Conservation (phyloP, 2,113 vertebrate species). For the Pogona vitticeps region DNA sequence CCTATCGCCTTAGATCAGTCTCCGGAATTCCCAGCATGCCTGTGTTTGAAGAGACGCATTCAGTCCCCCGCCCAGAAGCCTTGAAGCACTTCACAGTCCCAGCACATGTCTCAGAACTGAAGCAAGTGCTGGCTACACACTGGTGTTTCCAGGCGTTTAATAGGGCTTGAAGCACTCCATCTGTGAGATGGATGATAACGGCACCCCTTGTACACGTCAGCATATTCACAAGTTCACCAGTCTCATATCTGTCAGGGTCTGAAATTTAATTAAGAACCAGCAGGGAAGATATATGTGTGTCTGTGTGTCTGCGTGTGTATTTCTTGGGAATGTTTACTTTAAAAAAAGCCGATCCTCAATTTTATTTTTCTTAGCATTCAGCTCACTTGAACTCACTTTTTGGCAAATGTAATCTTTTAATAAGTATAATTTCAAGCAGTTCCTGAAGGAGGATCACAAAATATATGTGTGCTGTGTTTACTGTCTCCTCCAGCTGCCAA, state of each 20-base stretch:
- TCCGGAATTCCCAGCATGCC: background rate
- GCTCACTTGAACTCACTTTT: constrained; percentile 45
- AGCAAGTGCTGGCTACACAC: background rate
- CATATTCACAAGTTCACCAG: constrained; percentile 28
- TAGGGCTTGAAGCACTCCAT: constrained; percentile 21
- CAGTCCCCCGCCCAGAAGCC: background rate
- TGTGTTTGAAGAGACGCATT: background rate
- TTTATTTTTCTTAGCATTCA: constrained; percentile 34
- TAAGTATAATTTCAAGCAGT: constrained; percentile 17
- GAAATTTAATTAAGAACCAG: constrained; percentile 64
- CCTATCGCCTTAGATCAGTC: background rate
- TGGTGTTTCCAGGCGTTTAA: background rate
- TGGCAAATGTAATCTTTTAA: constrained; percentile 42
- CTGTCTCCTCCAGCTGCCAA: background rate
- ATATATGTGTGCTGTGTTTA: constrained; percentile 52
- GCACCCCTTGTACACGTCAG: constrained; percentile 18
- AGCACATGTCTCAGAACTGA: background rate
- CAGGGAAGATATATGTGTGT: constrained; percentile 23
- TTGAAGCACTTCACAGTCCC: background rate
- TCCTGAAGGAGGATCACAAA: constrained; percentile 39
- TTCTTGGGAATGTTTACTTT: constrained; percentile 1
- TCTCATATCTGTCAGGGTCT: constrained; percentile 19
- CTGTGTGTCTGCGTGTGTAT: too few relatives aligned
- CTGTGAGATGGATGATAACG: constrained; percentile 20
- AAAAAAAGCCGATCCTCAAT: background rate